Evolutionary conservation across 2,888 invertebrate genomes (phyloP).

Genomic region (Arrhopalites spinosus): DNA sequence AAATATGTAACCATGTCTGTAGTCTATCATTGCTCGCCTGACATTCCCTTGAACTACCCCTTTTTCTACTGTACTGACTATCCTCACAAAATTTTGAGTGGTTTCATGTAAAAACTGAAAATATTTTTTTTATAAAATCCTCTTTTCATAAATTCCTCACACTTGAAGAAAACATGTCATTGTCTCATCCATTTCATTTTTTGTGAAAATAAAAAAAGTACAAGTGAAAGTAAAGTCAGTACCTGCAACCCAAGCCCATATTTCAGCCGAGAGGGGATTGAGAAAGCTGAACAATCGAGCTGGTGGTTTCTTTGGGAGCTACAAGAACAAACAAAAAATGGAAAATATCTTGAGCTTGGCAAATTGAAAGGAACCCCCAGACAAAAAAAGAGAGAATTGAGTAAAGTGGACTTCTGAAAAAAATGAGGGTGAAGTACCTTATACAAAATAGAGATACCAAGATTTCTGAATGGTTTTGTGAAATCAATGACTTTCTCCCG

Average conservation of each 20-base stretch:
- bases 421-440: constrained; percentile 50
- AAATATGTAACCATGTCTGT: no score
- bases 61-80: no score
- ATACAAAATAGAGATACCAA: constrained; percentile 94
- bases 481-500: constrained; percentile 79
- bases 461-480: constrained; percentile 97
- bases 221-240: constrained; percentile 21
- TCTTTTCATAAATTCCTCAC: no score
- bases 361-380: neutral
- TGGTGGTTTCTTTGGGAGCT: constrained; percentile 88
- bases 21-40: no score
- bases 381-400: neutral
- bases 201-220: neutral
- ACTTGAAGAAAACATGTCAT: no score
- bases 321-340: constrained; percentile 54
- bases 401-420: neutral
- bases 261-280: constrained; percentile 93
- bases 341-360: constrained; percentile 7
- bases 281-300: constrained; percentile 92
- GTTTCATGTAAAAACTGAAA: no score
- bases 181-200: no score
- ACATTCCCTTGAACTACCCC: no score
- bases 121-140: no score
- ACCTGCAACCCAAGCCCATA: constrained; percentile 77
- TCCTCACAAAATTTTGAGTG: no score